Percentiles rank a stretch among this genome's conserved stretches.
These are phyloP conservation scores for Halcyon senegalensis DNA, from an alignment of 2,113 vertebrate species.

Conservation along the genomic window DNA sequence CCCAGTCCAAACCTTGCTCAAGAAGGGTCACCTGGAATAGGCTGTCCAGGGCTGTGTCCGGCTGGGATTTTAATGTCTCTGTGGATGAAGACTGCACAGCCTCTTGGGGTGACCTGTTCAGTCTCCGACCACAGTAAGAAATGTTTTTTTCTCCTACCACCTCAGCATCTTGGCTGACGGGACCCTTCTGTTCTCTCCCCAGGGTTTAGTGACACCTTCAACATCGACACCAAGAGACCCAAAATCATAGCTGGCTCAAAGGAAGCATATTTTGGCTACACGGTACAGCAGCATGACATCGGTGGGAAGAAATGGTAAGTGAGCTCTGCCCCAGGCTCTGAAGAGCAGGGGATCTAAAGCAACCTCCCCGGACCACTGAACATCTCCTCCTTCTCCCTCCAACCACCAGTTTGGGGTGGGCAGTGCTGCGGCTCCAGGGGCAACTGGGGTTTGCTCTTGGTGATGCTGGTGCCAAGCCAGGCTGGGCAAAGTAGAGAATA, in stretches of 20 bases:
- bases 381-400: fast-evolving
- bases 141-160: not conserved
- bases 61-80: not conserved
- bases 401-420: fast-evolving
- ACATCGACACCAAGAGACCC: slow-evolving; percentile 87
- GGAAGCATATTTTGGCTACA: slow-evolving; percentile 94
- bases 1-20: not conserved
- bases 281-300: slow-evolving; percentile 92
- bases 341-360: fast-evolving
- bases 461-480: not conserved
- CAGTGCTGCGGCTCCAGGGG: not conserved
- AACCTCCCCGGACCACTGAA: fast-evolving
- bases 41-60: not conserved
- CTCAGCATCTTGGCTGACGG: not conserved
- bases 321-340: fast-evolving
- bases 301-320: slow-evolving; percentile 92
- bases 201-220: slow-evolving; percentile 88
- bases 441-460: not conserved
- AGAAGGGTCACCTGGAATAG: not conserved
- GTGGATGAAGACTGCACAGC: fast-evolving
- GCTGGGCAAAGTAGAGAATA: fast-evolving
- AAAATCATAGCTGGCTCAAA: slow-evolving; percentile 87
- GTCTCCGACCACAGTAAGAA: fast-evolving
- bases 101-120: fast-evolving
- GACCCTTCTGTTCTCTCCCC: not conserved